Conservation (phyloP, 2,888 invertebrate species). For the Allolobophora icterica region DNA sequence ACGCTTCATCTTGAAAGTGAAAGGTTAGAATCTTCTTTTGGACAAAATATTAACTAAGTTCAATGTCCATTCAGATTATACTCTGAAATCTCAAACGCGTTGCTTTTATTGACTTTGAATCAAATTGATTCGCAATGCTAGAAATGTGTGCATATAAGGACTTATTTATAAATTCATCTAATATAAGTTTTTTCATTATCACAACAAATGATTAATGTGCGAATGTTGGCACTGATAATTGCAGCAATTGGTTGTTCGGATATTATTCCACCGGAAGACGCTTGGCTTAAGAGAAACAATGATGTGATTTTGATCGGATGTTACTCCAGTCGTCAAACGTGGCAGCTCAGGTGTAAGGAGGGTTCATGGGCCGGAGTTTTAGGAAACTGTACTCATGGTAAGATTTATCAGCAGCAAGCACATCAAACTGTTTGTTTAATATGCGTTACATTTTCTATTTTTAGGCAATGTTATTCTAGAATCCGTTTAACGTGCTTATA, state of each 20-base stretch:
- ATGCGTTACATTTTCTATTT: not conserved
- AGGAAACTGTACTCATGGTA: slow-evolving; percentile 36
- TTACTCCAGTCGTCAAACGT: slow-evolving; percentile 33
- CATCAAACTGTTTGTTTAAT: not conserved
- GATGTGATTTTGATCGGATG: slow-evolving; percentile 37
- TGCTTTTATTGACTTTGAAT: not conserved
- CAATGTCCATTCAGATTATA: not conserved
- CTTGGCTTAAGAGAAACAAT: slow-evolving; percentile 34
- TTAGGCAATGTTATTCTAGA: not conserved
- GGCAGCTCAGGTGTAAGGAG: slow-evolving; percentile 38
- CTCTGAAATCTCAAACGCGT: too few relatives aligned
- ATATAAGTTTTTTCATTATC: too few relatives aligned
- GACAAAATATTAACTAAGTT: too few relatives aligned
- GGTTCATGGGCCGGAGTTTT: slow-evolving; percentile 32
- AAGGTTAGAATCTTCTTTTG: not conserved
- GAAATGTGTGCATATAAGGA: not conserved
- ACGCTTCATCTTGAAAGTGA: not conserved
- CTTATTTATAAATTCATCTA: not conserved
- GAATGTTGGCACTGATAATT: not conserved
- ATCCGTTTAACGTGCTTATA: not conserved
- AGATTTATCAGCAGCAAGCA: not conserved
- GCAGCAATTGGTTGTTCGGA: slow-evolving; percentile 38
- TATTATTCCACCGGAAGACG: slow-evolving; percentile 38
- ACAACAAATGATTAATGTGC: too few relatives aligned
- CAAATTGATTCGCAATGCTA: not conserved